These are phyloP conservation scores for Pristionchus mayeri DNA, from an alignment of 2,888 invertebrate species.

Conservation along the genomic window DNA sequence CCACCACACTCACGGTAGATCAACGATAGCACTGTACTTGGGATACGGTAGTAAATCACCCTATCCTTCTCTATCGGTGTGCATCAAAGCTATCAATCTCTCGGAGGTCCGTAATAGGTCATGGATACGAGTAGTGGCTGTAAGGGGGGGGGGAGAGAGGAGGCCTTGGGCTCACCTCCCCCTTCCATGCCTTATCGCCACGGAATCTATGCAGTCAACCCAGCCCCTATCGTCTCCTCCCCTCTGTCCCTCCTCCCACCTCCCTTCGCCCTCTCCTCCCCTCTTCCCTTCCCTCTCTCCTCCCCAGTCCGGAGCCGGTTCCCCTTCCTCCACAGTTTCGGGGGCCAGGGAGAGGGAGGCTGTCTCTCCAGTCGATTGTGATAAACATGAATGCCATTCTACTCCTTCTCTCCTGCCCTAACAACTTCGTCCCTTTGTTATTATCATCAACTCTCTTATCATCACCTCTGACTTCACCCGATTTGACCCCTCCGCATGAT, in stretches of 20 bases:
- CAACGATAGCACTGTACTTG: neutral
- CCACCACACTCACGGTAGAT: neutral
- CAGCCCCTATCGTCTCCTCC: neutral
- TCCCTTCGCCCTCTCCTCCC: neutral
- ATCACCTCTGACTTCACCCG: constrained; percentile 15
- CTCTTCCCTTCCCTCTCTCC: neutral
- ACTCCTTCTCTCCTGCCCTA: neutral
- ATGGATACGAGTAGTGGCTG: constrained; percentile 20
- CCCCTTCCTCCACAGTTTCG: constrained; percentile 42
- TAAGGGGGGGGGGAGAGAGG: neutral
- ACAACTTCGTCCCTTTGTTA: neutral
- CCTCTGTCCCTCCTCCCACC: neutral
- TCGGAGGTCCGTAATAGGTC: constrained; percentile 22
- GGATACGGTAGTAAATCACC: constrained; percentile 7
- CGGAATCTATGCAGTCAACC: neutral
- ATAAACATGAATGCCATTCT: constrained; percentile 45
- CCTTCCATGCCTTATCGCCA: constrained; percentile 10
- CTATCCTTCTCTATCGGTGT: neutral
- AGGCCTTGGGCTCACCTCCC: constrained; percentile 9
- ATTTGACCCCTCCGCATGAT: neutral
- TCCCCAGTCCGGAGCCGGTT: constrained; percentile 15
- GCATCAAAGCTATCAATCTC: constrained; percentile 37
- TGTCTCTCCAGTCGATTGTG: constrained; percentile 43
- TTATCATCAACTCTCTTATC: neutral
- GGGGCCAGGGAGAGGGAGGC: neutral